Conservation (phyloP, 2,888 invertebrate genomes). For the Schizotus pectinicornis region DNA sequence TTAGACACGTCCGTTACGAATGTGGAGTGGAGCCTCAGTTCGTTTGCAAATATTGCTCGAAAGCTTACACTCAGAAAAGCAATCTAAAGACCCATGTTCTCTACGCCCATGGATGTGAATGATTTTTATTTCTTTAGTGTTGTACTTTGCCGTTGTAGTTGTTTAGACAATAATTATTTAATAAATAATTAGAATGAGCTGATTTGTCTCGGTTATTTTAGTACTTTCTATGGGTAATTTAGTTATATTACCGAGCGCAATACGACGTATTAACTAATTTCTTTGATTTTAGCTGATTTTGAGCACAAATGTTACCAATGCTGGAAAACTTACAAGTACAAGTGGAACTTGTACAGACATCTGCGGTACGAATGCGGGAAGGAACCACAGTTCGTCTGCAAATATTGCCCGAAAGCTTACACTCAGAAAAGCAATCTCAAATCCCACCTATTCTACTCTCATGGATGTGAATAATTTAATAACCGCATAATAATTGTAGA, state of each 20-base stretch:
- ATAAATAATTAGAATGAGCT: no score
- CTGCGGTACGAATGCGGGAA: constrained; percentile 57
- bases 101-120: constrained; percentile 17
- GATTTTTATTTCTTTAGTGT: constrained; percentile 6
- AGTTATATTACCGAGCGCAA: no score
- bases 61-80: constrained; percentile 45
- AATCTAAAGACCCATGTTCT: constrained; percentile 58
- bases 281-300: constrained; percentile 11
- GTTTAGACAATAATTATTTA: no score
- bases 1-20: constrained; percentile 73
- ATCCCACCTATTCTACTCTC: constrained; percentile 16
- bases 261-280: no score
- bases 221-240: no score
- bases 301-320: constrained; percentile 12
- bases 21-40: constrained; percentile 55
- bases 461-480: no score
- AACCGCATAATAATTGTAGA: no score
- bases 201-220: no score
- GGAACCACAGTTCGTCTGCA: constrained; percentile 61
- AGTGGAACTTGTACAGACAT: constrained; percentile 22
- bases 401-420: constrained; percentile 54
- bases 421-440: constrained; percentile 34
- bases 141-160: neutral
- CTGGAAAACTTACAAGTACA: constrained; percentile 27
- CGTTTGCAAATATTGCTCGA: constrained; percentile 33